These are phyloP conservation scores for Ceraclea dissimilis DNA, from an alignment of 2,888 invertebrate species.

Conservation along the genomic window DNA sequence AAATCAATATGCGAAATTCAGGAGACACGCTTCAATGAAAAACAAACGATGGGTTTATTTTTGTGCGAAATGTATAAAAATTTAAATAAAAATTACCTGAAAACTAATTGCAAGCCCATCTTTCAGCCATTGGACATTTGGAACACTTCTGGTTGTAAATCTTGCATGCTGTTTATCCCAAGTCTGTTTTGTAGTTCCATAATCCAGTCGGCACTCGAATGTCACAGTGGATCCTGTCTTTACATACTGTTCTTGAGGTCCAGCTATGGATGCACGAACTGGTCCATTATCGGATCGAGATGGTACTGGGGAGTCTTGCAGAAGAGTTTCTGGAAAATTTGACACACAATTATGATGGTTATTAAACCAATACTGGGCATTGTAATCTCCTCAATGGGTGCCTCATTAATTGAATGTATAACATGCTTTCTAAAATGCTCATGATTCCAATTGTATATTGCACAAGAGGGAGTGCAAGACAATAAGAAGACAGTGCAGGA, in stretches of 20 bases:
- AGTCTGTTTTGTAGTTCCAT: constrained; percentile 17
- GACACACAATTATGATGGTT: not conserved
- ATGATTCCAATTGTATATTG: too few species aligned
- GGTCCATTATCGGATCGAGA: constrained; percentile 8
- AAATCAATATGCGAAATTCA: too few species aligned
- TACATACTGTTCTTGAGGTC: constrained; percentile 47
- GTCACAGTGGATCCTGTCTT: constrained; percentile 47
- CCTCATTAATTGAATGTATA: too few species aligned
- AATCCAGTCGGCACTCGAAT: constrained; percentile 49
- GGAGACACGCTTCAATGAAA: too few species aligned
- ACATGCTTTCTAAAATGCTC: too few species aligned
- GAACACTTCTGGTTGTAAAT: constrained; percentile 26
- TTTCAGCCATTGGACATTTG: constrained; percentile 47
- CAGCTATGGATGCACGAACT: constrained; percentile 43
- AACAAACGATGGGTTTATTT: too few species aligned
- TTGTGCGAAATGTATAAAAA: too few species aligned
- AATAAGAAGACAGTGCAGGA: too few species aligned
- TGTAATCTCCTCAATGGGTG: too few species aligned
- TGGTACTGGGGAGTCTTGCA: constrained; percentile 20
- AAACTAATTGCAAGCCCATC: constrained; percentile 48
- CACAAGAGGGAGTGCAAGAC: too few species aligned
- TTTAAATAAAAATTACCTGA: constrained; percentile 41
- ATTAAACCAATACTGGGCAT: too few species aligned
- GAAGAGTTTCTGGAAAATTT: constrained; percentile 19
- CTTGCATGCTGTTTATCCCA: constrained; percentile 23